Conservation (phyloP, 1,140 invertebrate genomes). For the Brachionus angularis region DNA sequence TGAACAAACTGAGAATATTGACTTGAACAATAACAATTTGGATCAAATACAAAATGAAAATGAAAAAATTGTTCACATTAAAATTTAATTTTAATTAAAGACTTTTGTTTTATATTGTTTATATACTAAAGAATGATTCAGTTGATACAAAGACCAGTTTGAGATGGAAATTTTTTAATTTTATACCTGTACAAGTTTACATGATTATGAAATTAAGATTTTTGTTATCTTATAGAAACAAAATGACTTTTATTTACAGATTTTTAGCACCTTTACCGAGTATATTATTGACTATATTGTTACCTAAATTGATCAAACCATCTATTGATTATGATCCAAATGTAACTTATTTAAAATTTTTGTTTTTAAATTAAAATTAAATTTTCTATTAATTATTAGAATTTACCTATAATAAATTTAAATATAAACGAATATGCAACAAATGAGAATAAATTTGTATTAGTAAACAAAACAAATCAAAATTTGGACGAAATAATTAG, state of each 20-base stretch:
- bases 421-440: slow-evolving; percentile 29
- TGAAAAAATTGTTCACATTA: no score
- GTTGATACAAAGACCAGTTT: not conserved
- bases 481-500: not conserved
- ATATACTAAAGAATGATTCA: no score
- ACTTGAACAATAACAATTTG: no score
- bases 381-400: not conserved
- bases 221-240: slow-evolving; percentile 20
- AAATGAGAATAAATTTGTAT: not conserved
- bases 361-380: no score
- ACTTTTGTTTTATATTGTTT: no score
- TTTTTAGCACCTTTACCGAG: slow-evolving; percentile 17
- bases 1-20: not conserved
- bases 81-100: no score
- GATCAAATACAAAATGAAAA: no score
- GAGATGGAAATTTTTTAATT: not conserved
- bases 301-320: slow-evolving; percentile 23
- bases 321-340: not conserved
- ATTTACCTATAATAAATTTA: slow-evolving; percentile 11
- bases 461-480: slow-evolving; percentile 18
- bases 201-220: slow-evolving; percentile 27
- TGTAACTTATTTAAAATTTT: not conserved
- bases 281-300: not conserved
- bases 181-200: slow-evolving; percentile 20
- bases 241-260: slow-evolving; percentile 11